phyloP scores from a whole-genome alignment of 2,888 invertebrate genomes.

The Brenthis hecate region DNA sequence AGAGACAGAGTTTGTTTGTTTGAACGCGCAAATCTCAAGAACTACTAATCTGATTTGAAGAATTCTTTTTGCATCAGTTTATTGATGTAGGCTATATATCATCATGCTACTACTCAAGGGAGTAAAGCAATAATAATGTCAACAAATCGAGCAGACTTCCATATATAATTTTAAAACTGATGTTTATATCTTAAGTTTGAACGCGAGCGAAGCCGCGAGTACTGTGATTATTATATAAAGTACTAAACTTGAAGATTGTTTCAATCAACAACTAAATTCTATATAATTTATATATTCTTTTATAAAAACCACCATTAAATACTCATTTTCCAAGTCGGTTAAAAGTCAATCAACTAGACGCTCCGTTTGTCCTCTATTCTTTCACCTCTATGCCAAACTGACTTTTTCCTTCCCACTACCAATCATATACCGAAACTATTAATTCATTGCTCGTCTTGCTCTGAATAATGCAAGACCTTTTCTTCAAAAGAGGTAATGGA shows the following conservation, averaged over 20 bases:
- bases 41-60: no score
- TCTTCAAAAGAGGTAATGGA: neutral
- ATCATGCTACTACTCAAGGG: no score
- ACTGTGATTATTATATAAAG: neutral
- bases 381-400: constrained; percentile 46
- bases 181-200: no score
- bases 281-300: constrained; percentile 42
- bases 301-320: neutral
- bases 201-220: no score
- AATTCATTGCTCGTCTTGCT: constrained; percentile 51
- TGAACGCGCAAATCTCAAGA: no score
- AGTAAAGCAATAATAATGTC: no score
- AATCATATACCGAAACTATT: constrained; percentile 38
- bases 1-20: no score
- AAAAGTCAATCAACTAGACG: constrained; percentile 43
- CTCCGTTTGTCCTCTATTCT: constrained; percentile 55
- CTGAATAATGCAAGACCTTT: neutral
- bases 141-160: no score
- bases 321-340: constrained; percentile 4
- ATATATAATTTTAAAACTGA: no score
- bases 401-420: constrained; percentile 46
- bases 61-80: no score
- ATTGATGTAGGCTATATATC: no score
- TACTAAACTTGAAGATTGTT: constrained; percentile 33
- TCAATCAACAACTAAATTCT: constrained; percentile 55